phyloP scores from a whole-genome alignment of 2,113 vertebrate species.

The Synodontis membranacea region DNA sequence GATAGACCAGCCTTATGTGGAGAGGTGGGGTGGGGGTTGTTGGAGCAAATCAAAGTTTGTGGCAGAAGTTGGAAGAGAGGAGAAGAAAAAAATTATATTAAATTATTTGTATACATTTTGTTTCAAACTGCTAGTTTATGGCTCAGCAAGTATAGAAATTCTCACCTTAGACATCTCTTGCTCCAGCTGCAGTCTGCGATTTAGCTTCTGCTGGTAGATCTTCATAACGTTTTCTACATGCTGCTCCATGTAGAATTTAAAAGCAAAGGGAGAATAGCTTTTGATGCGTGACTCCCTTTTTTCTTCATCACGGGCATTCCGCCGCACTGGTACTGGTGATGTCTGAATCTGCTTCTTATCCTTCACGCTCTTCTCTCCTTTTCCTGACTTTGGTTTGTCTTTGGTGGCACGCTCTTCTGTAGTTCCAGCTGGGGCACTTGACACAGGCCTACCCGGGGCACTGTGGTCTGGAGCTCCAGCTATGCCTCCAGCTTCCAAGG shows the following conservation, averaged over 20 bases:
- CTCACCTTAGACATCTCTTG: slow-evolving; percentile 97
- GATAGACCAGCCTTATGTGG: slow-evolving; percentile 86
- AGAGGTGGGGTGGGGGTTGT: neutral
- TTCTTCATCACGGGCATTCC: slow-evolving; percentile 88
- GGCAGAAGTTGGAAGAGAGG: slow-evolving; percentile 17
- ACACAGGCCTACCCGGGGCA: slow-evolving; percentile 44
- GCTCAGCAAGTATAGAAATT: neutral
- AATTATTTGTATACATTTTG: neutral
- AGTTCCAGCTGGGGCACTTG: slow-evolving; percentile 62
- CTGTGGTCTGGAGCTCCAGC: slow-evolving; percentile 61
- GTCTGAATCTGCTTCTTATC: slow-evolving; percentile 99
- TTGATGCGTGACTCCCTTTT: slow-evolving; percentile 97
- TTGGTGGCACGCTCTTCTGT: slow-evolving; percentile 65
- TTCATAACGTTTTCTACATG: slow-evolving; percentile 98
- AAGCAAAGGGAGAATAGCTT: slow-evolving; percentile 95
- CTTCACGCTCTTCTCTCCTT: slow-evolving; percentile 81
- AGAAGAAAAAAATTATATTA: neutral
- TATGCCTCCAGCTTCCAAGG: slow-evolving; percentile 67
- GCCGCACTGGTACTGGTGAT: slow-evolving; percentile 88
- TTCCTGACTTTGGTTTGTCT: slow-evolving; percentile 80
- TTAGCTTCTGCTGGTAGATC: slow-evolving; percentile 96
- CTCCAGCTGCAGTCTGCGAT: slow-evolving; percentile 90
- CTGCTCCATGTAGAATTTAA: slow-evolving; percentile 99
- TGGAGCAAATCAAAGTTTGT: neutral
- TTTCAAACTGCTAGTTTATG: neutral